phyloP scores from a whole-genome alignment of 2,113 vertebrate species.

The Lagopus leucura region DNA sequence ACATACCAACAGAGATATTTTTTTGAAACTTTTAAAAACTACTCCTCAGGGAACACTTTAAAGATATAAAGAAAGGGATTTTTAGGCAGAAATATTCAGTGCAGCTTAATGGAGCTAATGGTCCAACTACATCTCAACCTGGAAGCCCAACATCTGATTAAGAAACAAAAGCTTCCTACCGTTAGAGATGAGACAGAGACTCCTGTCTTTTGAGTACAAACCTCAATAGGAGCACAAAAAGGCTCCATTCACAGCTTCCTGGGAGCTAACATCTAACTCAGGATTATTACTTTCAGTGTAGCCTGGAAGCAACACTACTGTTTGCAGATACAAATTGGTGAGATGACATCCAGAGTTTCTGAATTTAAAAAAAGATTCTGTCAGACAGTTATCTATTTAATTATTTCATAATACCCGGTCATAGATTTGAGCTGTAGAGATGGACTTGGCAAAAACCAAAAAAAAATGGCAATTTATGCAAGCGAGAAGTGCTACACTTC shows the following conservation, averaged over 20 bases:
- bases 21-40: slow-evolving; percentile 16
- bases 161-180: not conserved
- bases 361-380: not conserved
- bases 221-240: not conserved
- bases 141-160: not conserved
- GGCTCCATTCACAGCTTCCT: not conserved
- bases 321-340: not conserved
- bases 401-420: not conserved
- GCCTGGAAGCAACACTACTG: not conserved
- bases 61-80: not conserved
- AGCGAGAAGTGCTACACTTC: not conserved
- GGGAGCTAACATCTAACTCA: not conserved
- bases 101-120: not conserved
- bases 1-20: not conserved
- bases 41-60: not conserved
- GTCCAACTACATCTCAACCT: not conserved
- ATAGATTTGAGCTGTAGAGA: not conserved
- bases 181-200: not conserved
- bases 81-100: not conserved
- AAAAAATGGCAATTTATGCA: not conserved
- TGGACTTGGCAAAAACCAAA: not conserved
- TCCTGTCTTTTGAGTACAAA: not conserved
- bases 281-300: not conserved
- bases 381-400: not conserved
- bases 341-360: not conserved